A percentile compares a stretch with the other conserved stretches of the same genome.
Evolutionary conservation across 2,888 invertebrate species (phyloP).

Genomic region (Melieria omissa): DNA sequence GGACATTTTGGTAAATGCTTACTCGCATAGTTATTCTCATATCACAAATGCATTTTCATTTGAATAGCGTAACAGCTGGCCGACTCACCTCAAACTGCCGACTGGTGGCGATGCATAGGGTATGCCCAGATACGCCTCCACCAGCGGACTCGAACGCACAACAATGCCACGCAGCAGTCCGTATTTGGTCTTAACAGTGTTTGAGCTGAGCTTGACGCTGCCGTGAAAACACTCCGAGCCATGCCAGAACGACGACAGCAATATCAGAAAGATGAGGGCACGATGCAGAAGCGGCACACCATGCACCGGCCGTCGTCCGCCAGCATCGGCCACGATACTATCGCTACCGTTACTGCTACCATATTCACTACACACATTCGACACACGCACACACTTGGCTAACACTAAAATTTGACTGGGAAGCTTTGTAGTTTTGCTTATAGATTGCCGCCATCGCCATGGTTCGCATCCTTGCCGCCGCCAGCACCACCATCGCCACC

Average conservation of each 20-base stretch:
- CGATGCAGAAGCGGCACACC: conserved; percentile 41
- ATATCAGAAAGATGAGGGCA: conserved; percentile 52
- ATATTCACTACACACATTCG: conserved; percentile 7
- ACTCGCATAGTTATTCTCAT: background rate
- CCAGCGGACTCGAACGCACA: conserved; percentile 79
- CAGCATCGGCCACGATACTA: background rate
- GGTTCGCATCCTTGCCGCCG: conserved; percentile 38
- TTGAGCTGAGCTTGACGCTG: conserved; percentile 68
- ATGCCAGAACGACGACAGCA: conserved; percentile 55
- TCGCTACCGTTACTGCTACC: background rate
- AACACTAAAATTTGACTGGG: conserved; percentile 26
- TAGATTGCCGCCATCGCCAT: conserved; percentile 29
- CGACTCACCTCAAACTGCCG: conserved; percentile 81
- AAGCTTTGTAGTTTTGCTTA: background rate
- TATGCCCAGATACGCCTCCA: conserved; percentile 93
- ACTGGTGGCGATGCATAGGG: conserved; percentile 94
- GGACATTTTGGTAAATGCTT: background rate
- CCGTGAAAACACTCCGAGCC: conserved; percentile 58
- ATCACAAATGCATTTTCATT: too few relatives aligned
- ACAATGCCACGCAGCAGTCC: conserved; percentile 88
- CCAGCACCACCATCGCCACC: conserved; percentile 5
- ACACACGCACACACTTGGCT: conserved; percentile 24
- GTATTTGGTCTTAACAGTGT: conserved; percentile 89
- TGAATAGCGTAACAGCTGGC: background rate
- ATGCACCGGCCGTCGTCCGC: too few relatives aligned